phyloP scores from a whole-genome alignment of 1,140 invertebrate genomes.

The Oryctes rhinoceros region DNA sequence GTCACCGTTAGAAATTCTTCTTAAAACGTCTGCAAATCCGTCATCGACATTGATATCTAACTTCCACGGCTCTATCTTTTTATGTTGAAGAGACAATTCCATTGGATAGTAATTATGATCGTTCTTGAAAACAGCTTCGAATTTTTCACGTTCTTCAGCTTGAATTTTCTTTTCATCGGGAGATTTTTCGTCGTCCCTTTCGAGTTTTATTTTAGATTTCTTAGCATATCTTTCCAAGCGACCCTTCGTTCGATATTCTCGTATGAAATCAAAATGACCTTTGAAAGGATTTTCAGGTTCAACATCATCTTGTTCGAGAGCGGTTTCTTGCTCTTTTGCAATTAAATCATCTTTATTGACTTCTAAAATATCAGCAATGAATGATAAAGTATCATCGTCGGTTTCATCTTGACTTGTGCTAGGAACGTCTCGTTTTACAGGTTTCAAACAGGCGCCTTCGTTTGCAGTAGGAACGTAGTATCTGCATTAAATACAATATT shows the following conservation, averaged over 20 bases:
- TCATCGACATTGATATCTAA: background rate
- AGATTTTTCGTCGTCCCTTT: background rate
- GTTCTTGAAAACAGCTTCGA: slow-evolving; percentile 33
- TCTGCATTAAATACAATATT: background rate
- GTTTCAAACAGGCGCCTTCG: background rate
- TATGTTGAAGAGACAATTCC: background rate
- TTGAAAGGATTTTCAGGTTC: slow-evolving; percentile 20
- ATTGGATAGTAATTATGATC: slow-evolving; percentile 25
- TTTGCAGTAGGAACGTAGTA: background rate
- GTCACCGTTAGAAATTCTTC: background rate
- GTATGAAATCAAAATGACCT: slow-evolving; percentile 34
- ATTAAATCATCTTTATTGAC: slow-evolving; percentile 8
- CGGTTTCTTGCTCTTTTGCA: background rate
- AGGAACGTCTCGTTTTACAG: background rate
- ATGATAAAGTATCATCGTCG: slow-evolving; percentile 42
- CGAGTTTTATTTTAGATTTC: background rate
- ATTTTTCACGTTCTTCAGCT: slow-evolving; percentile 11
- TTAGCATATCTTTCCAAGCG: slow-evolving; percentile 3
- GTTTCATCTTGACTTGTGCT: slow-evolving; percentile 16
- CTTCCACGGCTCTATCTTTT: background rate
- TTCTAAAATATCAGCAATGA: slow-evolving; percentile 43
- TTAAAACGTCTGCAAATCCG: background rate
- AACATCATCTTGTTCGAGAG: background rate
- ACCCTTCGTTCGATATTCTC: slow-evolving; percentile 23
- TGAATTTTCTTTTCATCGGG: slow-evolving; percentile 5